Evolutionary conservation across 2,797 vertebrate genomes (phyloP).

Genomic region (Triplophysa bombifrons): DNA sequence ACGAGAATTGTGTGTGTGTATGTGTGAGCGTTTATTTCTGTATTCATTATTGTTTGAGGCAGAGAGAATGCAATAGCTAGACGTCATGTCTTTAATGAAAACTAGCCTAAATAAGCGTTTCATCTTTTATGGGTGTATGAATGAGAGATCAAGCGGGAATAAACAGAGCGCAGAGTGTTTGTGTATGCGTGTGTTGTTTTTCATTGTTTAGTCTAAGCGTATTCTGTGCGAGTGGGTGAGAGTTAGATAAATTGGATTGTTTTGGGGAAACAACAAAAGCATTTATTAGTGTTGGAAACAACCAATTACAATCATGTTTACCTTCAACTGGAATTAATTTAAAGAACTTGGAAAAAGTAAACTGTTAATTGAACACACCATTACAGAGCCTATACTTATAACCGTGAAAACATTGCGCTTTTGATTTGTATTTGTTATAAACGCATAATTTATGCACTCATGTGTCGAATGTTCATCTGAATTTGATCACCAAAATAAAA

Average conservation of each 20-base stretch:
- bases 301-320: slow-evolving; percentile 85
- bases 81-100: slow-evolving; percentile 32
- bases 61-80: slow-evolving; percentile 20
- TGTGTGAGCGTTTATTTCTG: background rate
- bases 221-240: slow-evolving; percentile 26
- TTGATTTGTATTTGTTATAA: slow-evolving; percentile 77
- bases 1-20: slow-evolving; percentile 56
- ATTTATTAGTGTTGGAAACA: slow-evolving; percentile 85
- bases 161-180: slow-evolving; percentile 24
- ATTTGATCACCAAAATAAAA: background rate
- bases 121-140: slow-evolving; percentile 15
- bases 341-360: slow-evolving; percentile 81
- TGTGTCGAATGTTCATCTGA: slow-evolving; percentile 13
- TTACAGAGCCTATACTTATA: slow-evolving; percentile 81
- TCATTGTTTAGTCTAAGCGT: slow-evolving; percentile 36
- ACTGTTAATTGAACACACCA: slow-evolving; percentile 79
- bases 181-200: slow-evolving; percentile 28
- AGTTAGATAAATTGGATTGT: slow-evolving; percentile 65
- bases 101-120: slow-evolving; percentile 37
- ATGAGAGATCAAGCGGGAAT: slow-evolving; percentile 25
- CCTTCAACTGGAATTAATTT: slow-evolving; percentile 84
- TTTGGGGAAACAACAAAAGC: slow-evolving; percentile 77
- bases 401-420: slow-evolving; percentile 78
- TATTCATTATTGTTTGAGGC: background rate
- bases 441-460: slow-evolving; percentile 3